Evolutionary conservation across 2,113 vertebrate genomes (phyloP), one percentile per base, ranked within the genome.

Genomic region (Nematolebias whitei): DNA sequence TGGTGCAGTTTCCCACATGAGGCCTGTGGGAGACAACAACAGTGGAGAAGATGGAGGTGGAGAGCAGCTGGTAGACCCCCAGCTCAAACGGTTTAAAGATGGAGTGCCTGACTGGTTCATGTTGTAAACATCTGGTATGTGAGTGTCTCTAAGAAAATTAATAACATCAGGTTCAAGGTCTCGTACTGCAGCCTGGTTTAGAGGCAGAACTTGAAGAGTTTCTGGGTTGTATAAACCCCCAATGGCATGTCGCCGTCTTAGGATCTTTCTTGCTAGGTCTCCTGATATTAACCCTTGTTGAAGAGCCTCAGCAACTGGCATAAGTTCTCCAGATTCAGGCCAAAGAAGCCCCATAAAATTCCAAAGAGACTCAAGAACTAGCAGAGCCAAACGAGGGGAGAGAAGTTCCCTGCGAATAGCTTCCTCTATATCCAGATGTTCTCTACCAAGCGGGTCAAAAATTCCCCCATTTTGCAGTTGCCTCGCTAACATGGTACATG

Each of bases 401-500:
- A 99, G 86, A 63, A 99, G 68, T 20, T 93, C 91, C 61, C 78
- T 93, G 60, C 59, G 60, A 0, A 98, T 85, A 43, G 95, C 93
- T 79, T 96, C 94, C 67, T 96, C 95, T 63, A 98, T 1, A 5
- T 74, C 90, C 61, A 97, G 35, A 16, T 94, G 95, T 49, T 91
- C 89, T 0, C 95, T 90, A 0, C 89, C 96, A 59, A 82, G 14
- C 0, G 92, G 90, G 51, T 98, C 94, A 0, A 96, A 44, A 70
- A 99, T 92, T 45, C 98, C 98, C 0, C 96, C 96, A 2, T 83
- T 87, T 78, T 88, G 92, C 18, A 99, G 90, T 84, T 99, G 97
- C 48, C 92, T 92, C 56, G 84, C 79, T 4, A 99, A 86, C 6
- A 98, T 91, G 0, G 93, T 84, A 76, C 94, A 94, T 3, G 95